These are phyloP conservation scores for Agriopis leucophaearia DNA, from an alignment of 2,888 invertebrate species.

Conservation along the genomic window DNA sequence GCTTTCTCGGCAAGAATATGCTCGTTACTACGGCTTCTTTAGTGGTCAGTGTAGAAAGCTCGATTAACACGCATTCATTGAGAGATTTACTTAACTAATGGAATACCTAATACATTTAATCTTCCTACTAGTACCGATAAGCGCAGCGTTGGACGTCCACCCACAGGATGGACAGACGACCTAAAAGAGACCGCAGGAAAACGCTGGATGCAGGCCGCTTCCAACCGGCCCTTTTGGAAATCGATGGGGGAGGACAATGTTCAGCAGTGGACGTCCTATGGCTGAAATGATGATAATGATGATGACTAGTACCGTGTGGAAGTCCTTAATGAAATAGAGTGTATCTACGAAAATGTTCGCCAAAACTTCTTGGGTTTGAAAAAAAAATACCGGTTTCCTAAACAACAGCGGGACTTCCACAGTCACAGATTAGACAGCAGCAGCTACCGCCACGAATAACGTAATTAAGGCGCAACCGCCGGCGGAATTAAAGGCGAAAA, in stretches of 20 bases:
- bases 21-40: slow-evolving; percentile 19
- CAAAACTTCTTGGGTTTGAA: slow-evolving; percentile 48
- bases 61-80: not conserved
- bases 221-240: too few species aligned
- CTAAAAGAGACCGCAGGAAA: too few species aligned
- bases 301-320: too few species aligned
- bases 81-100: not conserved
- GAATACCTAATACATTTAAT: too few species aligned
- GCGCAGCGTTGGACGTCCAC: too few species aligned
- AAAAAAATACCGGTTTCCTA: slow-evolving; percentile 49
- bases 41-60: slow-evolving; percentile 13
- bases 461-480: slow-evolving; percentile 87
- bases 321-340: not conserved
- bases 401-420: slow-evolving; percentile 59
- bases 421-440: slow-evolving; percentile 32
- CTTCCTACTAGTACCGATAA: too few species aligned
- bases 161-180: too few species aligned
- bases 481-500: slow-evolving; percentile 87
- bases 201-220: too few species aligned
- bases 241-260: too few species aligned
- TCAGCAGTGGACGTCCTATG: too few species aligned
- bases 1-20: slow-evolving; percentile 26
- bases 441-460: slow-evolving; percentile 76
- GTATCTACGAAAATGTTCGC: slow-evolving; percentile 47
- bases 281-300: too few species aligned